Base-by-base conservation (phyloP, 2,797 vertebrate species). In the Rhincodon typus region DNA sequence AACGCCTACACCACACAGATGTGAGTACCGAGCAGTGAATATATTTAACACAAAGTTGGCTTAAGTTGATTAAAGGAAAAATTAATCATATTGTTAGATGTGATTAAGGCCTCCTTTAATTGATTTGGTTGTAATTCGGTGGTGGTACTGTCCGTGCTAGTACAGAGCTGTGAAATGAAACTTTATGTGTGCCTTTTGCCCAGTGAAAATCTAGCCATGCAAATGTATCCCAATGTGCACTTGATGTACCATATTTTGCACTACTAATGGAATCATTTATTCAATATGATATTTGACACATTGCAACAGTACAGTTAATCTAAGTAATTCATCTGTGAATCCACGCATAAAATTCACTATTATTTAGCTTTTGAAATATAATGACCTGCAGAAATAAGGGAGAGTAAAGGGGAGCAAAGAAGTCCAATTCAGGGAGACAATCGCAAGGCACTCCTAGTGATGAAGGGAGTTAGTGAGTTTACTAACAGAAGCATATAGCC, bases 1-100 rank as follows among this genome's bases (percentile, higher is more conserved):
- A 90, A 90, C 4, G 87, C 53, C 87, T 19, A 62, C 50, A 62
- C 27, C 0, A 4, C 53, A 90, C 87, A 57, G 87, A 53, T 62
- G 50, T 90, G 53, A 90, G 30, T 5, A 62, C 53, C 15, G 50
- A 90, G 57, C 87, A 34, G 53, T 2, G 27, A 12, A 62, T n/a
- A 90, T n/a, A 62, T 62, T 62, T 90, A 90, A 62, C 53, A 62
- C 12, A n/a, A 90, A n/a, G 82, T 46, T 84, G 82, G 82, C 82
- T 84, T 84, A 84, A 84, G 21, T 84, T 84, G 87, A 90, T 90
- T 53, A 62, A 90, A 90, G 87, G 13, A 90, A 90, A 62, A 34
- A 62, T 90, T 90, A 90, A 90, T 90, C 50, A 90, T 19, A 62
- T 13, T 57, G 53, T 90, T 62, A 90, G 53, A 62, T 34, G 87